A percentile compares a stretch with the other conserved stretches of the same genome.
These are phyloP conservation scores for Drymodes brunneopygia DNA, from an alignment of 2,113 vertebrate species.

Conservation along the genomic window DNA sequence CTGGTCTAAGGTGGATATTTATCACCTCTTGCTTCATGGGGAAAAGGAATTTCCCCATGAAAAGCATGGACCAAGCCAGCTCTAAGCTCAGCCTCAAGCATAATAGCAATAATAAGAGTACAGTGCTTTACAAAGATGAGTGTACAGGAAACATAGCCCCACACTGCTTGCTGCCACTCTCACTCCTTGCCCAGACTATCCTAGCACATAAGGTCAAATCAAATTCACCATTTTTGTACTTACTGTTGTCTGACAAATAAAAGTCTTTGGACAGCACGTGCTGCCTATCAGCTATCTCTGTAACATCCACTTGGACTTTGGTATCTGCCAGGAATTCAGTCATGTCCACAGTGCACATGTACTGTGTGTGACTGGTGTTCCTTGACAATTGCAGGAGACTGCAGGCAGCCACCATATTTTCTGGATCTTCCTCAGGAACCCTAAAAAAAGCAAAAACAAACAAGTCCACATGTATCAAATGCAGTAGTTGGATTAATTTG, in stretches of 20 bases:
- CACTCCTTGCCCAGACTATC: not conserved
- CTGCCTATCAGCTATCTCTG: not conserved
- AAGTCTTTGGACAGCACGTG: conserved; percentile 28
- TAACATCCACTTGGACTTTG: conserved; percentile 53
- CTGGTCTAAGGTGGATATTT: not conserved
- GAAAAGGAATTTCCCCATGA: not conserved
- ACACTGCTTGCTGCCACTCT: not conserved
- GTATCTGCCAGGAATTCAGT: conserved; percentile 9
- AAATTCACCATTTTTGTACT: conserved; percentile 30
- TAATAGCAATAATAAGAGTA: not conserved
- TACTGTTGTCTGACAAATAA: conserved; percentile 57
- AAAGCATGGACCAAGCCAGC: not conserved
- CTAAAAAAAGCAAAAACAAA: not conserved
- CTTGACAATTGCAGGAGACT: conserved; percentile 9
- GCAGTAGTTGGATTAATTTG: not conserved
- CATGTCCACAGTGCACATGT: conserved; percentile 65
- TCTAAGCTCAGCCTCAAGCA: not conserved
- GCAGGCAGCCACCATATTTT: conserved; percentile 43
- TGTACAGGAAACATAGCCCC: not conserved
- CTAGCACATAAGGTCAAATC: not conserved
- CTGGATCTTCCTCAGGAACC: not conserved
- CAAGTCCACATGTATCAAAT: not conserved
- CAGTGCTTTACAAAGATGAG: not conserved
- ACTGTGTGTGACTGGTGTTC: conserved; percentile 22
- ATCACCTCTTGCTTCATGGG: not conserved